phyloP scores from a whole-genome alignment of 2,888 invertebrate genomes.

The Onchidella celtica region DNA sequence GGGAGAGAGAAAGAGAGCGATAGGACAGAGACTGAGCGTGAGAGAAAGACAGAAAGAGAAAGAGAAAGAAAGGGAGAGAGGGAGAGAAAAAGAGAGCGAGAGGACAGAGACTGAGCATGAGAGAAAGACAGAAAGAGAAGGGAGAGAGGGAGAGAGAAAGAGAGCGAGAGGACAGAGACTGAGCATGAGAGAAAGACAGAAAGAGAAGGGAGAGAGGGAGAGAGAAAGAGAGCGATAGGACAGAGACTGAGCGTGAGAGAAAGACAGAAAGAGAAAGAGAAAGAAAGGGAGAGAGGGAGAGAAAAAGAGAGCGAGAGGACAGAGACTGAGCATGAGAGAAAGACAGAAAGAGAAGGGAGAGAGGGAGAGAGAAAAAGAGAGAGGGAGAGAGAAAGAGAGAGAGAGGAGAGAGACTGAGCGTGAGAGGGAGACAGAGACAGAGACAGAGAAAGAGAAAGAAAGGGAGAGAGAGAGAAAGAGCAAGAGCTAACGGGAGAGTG shows the following conservation, averaged over 20 bases:
- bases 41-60: constrained; percentile 29
- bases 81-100: too few species aligned
- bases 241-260: constrained; percentile 23
- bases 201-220: too few species aligned
- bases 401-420: constrained; percentile 12
- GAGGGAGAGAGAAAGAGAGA: background rate
- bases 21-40: too few species aligned
- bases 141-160: too few species aligned
- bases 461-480: constrained; percentile 29
- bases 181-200: constrained; percentile 31
- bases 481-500: constrained; percentile 1
- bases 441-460: constrained; percentile 11
- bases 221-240: too few species aligned
- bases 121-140: background rate
- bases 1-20: too few species aligned
- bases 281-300: constrained; percentile 32
- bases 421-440: background rate
- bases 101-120: constrained; percentile 10
- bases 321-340: constrained; percentile 21
- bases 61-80: too few species aligned
- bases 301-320: constrained; percentile 18
- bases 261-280: constrained; percentile 29
- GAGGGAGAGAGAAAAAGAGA: constrained; percentile 14
- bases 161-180: too few species aligned
- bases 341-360: constrained; percentile 32